These are phyloP conservation scores for Vidua macroura DNA, from an alignment of 2,113 vertebrate species.

Conservation along the genomic window DNA sequence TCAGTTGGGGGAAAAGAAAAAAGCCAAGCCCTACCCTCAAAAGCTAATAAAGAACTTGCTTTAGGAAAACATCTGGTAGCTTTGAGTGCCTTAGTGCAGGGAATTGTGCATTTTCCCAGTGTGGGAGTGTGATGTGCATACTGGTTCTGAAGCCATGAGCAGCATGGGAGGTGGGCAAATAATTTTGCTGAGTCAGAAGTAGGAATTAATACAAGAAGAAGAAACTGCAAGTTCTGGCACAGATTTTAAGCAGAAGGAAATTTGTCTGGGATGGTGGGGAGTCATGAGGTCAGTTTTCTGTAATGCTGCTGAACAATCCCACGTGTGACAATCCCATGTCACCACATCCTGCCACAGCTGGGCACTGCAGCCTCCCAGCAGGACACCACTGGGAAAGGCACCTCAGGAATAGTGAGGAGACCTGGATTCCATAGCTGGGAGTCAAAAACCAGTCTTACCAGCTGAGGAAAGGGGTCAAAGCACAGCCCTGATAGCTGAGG, in stretches of 20 bases:
- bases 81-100: not conserved
- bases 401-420: not conserved
- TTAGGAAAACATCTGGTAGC: not conserved
- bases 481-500: not conserved
- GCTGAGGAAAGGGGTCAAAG: not conserved
- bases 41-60: not conserved
- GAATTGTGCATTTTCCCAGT: not conserved
- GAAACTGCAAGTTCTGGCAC: not conserved
- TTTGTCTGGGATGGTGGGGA: not conserved
- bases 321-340: not conserved
- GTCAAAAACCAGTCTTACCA: not conserved
- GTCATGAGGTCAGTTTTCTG: not conserved
- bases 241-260: not conserved
- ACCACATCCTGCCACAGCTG: not conserved
- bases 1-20: not conserved
- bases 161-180: not conserved
- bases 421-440: not conserved
- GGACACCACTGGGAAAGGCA: not conserved
- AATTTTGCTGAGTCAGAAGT: slow-evolving; percentile 9
- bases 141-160: not conserved
- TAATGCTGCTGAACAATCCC: not conserved
- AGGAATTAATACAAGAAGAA: not conserved
- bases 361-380: not conserved
- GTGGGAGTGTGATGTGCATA: not conserved
- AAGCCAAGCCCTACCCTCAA: not conserved